phyloP scores from a whole-genome alignment of 2,797 vertebrate genomes.

The Onychomys arenicola region DNA sequence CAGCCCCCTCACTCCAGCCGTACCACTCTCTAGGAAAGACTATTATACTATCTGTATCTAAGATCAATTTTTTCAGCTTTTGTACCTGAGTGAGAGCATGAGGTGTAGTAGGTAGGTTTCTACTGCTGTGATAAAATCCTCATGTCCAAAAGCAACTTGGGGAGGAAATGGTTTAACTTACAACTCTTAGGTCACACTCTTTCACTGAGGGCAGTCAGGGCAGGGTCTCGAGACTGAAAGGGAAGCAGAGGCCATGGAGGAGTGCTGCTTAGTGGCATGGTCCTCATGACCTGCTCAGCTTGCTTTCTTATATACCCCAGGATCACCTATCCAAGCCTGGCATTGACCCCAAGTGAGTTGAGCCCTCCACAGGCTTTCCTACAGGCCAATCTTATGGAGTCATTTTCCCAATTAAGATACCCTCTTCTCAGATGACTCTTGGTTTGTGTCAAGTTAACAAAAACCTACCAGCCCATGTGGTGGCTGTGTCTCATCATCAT shows the following conservation, averaged over 20 bases:
- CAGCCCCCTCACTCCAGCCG: neutral
- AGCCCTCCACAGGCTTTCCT: too few species aligned
- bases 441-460: neutral
- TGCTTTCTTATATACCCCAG: neutral
- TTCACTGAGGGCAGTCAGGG: neutral
- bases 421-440: neutral
- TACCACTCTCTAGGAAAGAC: neutral
- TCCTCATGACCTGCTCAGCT: neutral
- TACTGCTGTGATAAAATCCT: neutral
- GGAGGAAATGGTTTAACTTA: neutral
- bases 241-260: neutral
- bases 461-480: neutral
- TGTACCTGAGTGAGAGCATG: neutral
- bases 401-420: neutral
- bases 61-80: neutral
- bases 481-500: neutral
- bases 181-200: neutral
- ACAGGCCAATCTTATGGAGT: neutral
- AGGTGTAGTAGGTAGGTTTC: neutral
- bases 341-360: neutral
- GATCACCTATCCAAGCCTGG: neutral
- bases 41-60: neutral
- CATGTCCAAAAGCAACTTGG: neutral
- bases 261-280: neutral
- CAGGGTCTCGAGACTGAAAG: neutral